Conservation (phyloP, 2,888 invertebrate species). For the Axea sp. region DNA sequence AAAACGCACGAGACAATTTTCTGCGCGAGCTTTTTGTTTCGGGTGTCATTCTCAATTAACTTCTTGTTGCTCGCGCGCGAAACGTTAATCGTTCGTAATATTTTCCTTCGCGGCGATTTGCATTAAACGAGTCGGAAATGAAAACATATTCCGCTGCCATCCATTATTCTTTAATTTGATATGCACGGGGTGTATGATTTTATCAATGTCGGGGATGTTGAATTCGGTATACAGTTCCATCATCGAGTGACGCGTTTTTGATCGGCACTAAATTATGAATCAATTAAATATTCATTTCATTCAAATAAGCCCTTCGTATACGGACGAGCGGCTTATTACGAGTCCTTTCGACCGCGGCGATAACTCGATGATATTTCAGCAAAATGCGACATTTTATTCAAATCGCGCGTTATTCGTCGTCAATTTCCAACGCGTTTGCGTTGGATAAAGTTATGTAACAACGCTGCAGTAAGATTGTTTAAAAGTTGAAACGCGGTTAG, state of each 20-base stretch:
- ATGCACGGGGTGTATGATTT: slow-evolving; percentile 22
- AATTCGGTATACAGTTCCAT: slow-evolving; percentile 13
- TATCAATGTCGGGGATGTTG: slow-evolving; percentile 2
- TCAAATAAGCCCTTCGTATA: slow-evolving; percentile 30
- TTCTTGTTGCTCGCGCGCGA: slow-evolving; percentile 29
- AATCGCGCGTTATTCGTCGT: too few relatives aligned
- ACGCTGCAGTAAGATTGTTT: too few relatives aligned
- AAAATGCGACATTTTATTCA: too few relatives aligned
- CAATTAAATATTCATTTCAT: slow-evolving; percentile 52
- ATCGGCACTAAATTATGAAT: slow-evolving; percentile 51
- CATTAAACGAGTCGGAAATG: slow-evolving; percentile 18
- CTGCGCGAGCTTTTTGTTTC: slow-evolving; percentile 20
- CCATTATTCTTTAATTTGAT: slow-evolving; percentile 35
- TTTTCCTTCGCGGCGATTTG: slow-evolving; percentile 11
- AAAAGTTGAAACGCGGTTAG: too few relatives aligned
- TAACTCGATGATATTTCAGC: slow-evolving; percentile 1
- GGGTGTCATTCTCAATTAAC: slow-evolving; percentile 40
- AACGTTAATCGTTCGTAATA: slow-evolving; percentile 11
- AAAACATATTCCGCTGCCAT: slow-evolving; percentile 9
- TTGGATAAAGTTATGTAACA: too few relatives aligned
- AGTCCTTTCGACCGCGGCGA: slow-evolving; percentile 13
- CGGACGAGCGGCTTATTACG: slow-evolving; percentile 22
- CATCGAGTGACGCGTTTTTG: slow-evolving; percentile 38
- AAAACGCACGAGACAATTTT: slow-evolving; percentile 36
- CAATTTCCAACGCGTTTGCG: too few relatives aligned